Evolutionary conservation across 2,113 vertebrate genomes (phyloP).

Genomic region (Candoia aspera): DNA sequence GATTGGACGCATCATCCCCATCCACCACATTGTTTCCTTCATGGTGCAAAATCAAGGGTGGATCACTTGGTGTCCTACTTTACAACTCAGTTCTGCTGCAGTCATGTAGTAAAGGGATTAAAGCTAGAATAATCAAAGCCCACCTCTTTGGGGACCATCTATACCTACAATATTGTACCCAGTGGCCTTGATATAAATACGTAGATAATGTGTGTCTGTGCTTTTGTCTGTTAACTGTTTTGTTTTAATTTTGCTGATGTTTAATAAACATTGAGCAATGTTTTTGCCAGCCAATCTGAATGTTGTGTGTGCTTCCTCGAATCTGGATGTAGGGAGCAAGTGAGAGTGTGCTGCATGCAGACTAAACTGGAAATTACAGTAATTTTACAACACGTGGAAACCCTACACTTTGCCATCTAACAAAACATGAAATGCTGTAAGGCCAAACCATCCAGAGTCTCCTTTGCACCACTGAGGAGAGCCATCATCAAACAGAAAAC

Average conservation of each 20-base stretch:
- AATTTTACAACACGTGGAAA: neutral
- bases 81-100: neutral
- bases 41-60: neutral
- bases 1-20: neutral
- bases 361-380: neutral
- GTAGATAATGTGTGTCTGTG: neutral
- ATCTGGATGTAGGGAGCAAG: neutral
- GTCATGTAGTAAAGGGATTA: neutral
- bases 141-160: neutral
- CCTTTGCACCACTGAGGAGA: neutral
- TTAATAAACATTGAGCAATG: neutral
- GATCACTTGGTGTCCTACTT: neutral
- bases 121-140: neutral
- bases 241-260: neutral
- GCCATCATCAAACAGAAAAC: neutral
- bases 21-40: neutral
- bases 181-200: neutral
- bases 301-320: neutral
- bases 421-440: neutral
- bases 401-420: neutral
- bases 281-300: neutral
- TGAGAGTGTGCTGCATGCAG: neutral
- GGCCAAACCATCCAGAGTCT: neutral
- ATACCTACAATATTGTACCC: neutral
- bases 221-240: neutral